phyloP scores from a whole-genome alignment of 53 echinoderm and acorn worm genomes.

The Patiria pectinifera region DNA sequence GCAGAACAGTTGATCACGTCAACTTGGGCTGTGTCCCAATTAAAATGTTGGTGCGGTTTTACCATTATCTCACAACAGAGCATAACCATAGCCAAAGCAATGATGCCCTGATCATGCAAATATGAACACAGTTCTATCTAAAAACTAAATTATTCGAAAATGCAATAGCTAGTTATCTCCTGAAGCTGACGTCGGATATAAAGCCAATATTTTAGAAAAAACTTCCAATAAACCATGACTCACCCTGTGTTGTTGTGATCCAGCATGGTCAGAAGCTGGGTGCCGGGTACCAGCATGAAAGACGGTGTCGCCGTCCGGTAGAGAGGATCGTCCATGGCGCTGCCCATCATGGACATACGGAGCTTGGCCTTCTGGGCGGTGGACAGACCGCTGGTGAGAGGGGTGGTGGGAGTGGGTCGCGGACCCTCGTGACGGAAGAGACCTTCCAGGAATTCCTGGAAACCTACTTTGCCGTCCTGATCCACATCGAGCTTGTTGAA shows the following conservation, averaged over 20 bases:
- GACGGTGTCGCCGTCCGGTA: constrained; percentile 91
- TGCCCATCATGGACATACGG: constrained; percentile 69
- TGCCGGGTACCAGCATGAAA: constrained; percentile 45
- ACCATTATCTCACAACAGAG: no score
- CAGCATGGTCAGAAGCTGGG: constrained; percentile 74
- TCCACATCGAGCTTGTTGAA: constrained; percentile 92
- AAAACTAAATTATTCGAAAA: no score
- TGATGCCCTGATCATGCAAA: no score
- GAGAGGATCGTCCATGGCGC: constrained; percentile 86
- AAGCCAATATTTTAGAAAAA: no score
- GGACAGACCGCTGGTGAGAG: constrained; percentile 66
- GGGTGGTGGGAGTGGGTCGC: constrained; percentile 70
- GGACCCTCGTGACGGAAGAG: constrained; percentile 86
- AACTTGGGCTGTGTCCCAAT: no score
- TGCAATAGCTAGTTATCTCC: no score
- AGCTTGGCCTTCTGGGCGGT: constrained; percentile 85
- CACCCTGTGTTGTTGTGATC: constrained; percentile 91
- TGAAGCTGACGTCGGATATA: no score
- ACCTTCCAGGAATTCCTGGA: constrained; percentile 93
- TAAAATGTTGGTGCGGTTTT: no score
- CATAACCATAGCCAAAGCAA: no score
- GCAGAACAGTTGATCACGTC: no score
- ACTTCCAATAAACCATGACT: constrained; percentile 6
- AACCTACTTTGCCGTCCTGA: constrained; percentile 85
- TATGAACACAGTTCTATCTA: no score